These are phyloP conservation scores for Acholoe squamosa DNA, from an alignment of 2,888 invertebrate genomes.

Conservation along the genomic window DNA sequence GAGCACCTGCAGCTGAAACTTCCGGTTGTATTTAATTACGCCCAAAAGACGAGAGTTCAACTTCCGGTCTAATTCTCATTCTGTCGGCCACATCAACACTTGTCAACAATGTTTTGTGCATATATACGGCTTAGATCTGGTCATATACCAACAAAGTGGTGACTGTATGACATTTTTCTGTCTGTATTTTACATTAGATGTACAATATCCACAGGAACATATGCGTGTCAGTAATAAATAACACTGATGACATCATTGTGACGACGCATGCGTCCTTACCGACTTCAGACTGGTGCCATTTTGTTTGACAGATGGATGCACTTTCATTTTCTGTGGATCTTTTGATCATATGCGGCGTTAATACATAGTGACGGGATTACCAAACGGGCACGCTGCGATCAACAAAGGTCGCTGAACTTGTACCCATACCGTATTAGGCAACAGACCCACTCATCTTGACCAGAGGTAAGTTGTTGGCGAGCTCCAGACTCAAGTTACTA, in stretches of 20 bases:
- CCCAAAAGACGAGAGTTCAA: not conserved
- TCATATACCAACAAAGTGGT: not conserved
- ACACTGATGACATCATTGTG: constrained; percentile 61
- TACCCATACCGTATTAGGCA: not conserved
- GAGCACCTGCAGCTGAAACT: not conserved
- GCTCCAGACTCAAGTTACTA: too few relatives aligned
- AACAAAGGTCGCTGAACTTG: not conserved
- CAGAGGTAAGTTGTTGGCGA: constrained; percentile 3
- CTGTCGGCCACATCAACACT: constrained; percentile 21
- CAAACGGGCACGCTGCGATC: not conserved
- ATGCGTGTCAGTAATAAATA: constrained; percentile 45
- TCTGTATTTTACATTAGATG: not conserved
- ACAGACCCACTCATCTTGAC: not conserved
- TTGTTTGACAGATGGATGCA: constrained; percentile 57
- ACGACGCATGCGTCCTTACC: constrained; percentile 54
- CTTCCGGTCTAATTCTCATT: constrained; percentile 44
- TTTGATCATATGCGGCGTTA: constrained; percentile 41
- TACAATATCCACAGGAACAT: not conserved
- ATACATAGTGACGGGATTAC: constrained; percentile 14
- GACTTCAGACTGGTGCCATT: constrained; percentile 59
- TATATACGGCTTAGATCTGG: not conserved
- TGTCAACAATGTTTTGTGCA: not conserved
- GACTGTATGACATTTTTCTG: not conserved
- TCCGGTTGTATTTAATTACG: not conserved
- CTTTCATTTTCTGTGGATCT: constrained; percentile 36